Evolutionary conservation across 2,113 vertebrate genomes (phyloP), one percentile per base, ranked within the genome.

Genomic region (Rhombomys opimus): DNA sequence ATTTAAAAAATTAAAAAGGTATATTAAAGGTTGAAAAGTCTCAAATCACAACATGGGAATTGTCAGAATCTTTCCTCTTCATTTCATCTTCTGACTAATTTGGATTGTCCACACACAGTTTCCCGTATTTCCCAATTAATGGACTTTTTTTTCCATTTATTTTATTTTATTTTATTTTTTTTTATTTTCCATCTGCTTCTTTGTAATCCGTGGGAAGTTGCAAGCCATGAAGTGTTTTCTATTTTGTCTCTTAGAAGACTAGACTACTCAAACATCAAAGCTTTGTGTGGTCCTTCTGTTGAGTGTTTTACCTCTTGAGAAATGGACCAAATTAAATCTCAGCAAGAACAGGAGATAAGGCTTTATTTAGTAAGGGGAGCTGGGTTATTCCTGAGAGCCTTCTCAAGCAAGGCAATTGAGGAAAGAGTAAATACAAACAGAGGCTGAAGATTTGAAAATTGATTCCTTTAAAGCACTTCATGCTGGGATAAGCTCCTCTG

Each of bases 401-500:
- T 67, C 50, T 82, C 86, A 75, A 92, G 75, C 35, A 54, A 5
- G 67, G 54, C 32, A 73, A 84, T 73, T 90, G 77, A 87, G 81
- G 35, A 80, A 94, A 87, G 25, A 78, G 4, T 73, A 95, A 72
- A 41, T 77, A 92, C 54, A 97, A 96, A 94, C 17, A 85, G 80
- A 92, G 72, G 59, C 54, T 73, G 88, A 93, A 95, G 41, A 89
- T 95, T 70, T 96, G 13, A 77, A 95, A 93, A 89, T 46, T 82
- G 78, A 91, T 89, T 96, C 54, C 50, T 59, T 96, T 87, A 92
- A 92, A 95, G 35, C 35, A 75, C 88, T 82, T 87, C 95, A 65
- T 72, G 84, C 93, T 87, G 87, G 84, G 65, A 93, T 91, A 93
- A 95, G 93, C 35, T 86, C 59, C 54, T 93, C 54, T 18, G 67